Evolutionary conservation across 2,888 invertebrate species (phyloP).

Genomic region (Torymus auratus): DNA sequence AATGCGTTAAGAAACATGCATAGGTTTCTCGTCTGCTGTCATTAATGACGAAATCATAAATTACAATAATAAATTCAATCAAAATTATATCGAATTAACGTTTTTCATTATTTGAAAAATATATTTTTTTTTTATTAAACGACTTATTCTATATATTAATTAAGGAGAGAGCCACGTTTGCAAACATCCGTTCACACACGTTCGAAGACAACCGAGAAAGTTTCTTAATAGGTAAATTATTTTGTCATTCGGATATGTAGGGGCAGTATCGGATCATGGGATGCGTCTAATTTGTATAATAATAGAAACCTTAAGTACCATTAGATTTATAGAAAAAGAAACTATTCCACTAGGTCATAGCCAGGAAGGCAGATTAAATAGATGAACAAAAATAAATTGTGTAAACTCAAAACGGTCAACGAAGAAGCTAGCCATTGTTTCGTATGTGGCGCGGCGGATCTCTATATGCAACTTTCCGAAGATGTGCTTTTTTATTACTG

Average conservation of each 20-base stretch:
- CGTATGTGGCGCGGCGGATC: conserved; percentile 9
- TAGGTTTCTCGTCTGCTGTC: too few relatives aligned
- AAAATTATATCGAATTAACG: neutral
- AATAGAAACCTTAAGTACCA: conserved; percentile 31
- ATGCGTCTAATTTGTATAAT: conserved; percentile 33
- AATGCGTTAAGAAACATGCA: too few relatives aligned
- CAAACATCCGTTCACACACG: neutral
- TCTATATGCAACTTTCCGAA: conserved; percentile 1
- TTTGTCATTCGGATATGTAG: conserved; percentile 26
- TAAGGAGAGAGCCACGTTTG: conserved; percentile 5
- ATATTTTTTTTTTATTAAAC: too few relatives aligned
- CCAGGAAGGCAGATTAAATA: conserved; percentile 35
- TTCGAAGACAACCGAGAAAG: conserved; percentile 28
- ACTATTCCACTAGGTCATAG: conserved; percentile 46
- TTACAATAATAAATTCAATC: neutral
- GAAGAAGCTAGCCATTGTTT: conserved; percentile 38
- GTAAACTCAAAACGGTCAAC: conserved; percentile 41
- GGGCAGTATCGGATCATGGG: neutral
- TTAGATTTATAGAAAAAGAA: conserved; percentile 34
- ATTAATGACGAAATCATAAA: too few relatives aligned
- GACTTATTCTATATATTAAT: neutral
- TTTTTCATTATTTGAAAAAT: conserved; percentile 19
- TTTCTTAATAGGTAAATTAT: conserved; percentile 27
- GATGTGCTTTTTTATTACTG: conserved; percentile 2
- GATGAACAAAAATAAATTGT: conserved; percentile 27